A percentile compares a stretch with the other conserved stretches of the same genome.
phyloP scores from a whole-genome alignment of 2,113 vertebrate genomes.

The Oncorhynchus gorbuscha region DNA sequence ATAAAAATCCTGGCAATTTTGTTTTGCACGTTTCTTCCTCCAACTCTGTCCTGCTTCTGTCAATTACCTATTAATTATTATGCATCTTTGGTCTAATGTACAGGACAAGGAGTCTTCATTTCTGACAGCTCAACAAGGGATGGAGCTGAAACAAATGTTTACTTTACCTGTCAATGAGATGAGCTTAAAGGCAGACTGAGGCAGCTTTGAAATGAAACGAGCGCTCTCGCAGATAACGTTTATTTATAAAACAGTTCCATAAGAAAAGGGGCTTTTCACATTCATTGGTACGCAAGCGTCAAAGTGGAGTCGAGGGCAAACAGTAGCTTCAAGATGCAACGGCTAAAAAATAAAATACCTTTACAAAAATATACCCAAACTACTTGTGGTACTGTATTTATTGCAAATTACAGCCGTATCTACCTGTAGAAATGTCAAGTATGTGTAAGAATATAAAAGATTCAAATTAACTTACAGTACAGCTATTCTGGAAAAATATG shows the following conservation, averaged over 20 bases:
- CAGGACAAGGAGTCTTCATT: conserved; percentile 19
- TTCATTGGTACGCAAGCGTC: conserved; percentile 75
- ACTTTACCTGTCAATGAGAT: not conserved
- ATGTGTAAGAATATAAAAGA: conserved; percentile 45
- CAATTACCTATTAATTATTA: conserved; percentile 18
- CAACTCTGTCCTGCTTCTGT: conserved; percentile 50
- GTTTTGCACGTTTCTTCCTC: conserved; percentile 3
- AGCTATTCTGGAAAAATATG: conserved; percentile 40
- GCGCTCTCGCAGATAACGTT: conserved; percentile 43
- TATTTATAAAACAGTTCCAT: conserved; percentile 69
- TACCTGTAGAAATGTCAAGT: conserved; percentile 63
- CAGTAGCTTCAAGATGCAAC: conserved; percentile 36
- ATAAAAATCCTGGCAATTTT: not conserved
- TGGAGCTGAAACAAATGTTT: conserved; percentile 23
- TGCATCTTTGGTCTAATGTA: conserved; percentile 5
- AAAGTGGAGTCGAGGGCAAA: conserved; percentile 44
- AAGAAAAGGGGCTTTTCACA: conserved; percentile 64
- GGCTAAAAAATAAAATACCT: conserved; percentile 28
- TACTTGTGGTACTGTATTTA: conserved; percentile 37
- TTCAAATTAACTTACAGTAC: conserved; percentile 55
- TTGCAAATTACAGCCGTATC: conserved; percentile 58
- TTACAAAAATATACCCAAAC: conserved; percentile 54
- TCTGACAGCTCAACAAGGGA: conserved; percentile 47
- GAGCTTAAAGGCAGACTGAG: not conserved
- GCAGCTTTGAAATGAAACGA: conserved; percentile 17